Conservation (phyloP, 2,113 vertebrate genomes). For the Proterorhinus semilunaris region DNA sequence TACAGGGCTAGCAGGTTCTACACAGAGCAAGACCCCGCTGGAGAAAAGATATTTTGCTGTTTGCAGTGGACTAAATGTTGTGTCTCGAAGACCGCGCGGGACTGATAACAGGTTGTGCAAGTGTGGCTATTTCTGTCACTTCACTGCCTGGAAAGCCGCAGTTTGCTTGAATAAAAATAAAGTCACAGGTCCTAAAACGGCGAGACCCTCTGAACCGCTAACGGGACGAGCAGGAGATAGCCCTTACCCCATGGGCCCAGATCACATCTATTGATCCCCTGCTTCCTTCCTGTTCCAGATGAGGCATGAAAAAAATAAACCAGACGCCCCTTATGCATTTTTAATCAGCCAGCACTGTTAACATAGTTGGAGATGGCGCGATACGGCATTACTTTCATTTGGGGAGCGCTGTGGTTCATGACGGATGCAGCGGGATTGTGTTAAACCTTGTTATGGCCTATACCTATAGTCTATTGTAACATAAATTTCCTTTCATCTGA, state of each 20-base stretch:
- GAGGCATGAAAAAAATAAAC: constrained; percentile 69
- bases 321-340: constrained; percentile 75
- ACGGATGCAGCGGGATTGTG: constrained; percentile 45
- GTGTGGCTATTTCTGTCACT: background rate
- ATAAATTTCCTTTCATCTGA: constrained; percentile 52
- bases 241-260: constrained; percentile 54
- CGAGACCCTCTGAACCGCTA: constrained; percentile 61
- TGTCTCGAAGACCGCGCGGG: too few species aligned
- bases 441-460: constrained; percentile 43
- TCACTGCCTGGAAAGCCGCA: constrained; percentile 1
- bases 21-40: background rate
- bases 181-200: constrained; percentile 53
- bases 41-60: background rate
- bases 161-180: constrained; percentile 46
- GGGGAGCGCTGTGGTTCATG: constrained; percentile 44
- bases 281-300: constrained; percentile 74
- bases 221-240: constrained; percentile 50
- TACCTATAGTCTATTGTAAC: constrained; percentile 40
- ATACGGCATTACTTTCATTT: constrained; percentile 48
- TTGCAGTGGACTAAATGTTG: too few species aligned
- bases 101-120: background rate
- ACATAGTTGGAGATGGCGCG: constrained; percentile 61
- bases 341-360: constrained; percentile 71
- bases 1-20: too few species aligned
- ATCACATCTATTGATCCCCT: constrained; percentile 73